Conservation (phyloP, 53 echinoderm and acorn worm genomes). For the Antedon mediterranea region DNA sequence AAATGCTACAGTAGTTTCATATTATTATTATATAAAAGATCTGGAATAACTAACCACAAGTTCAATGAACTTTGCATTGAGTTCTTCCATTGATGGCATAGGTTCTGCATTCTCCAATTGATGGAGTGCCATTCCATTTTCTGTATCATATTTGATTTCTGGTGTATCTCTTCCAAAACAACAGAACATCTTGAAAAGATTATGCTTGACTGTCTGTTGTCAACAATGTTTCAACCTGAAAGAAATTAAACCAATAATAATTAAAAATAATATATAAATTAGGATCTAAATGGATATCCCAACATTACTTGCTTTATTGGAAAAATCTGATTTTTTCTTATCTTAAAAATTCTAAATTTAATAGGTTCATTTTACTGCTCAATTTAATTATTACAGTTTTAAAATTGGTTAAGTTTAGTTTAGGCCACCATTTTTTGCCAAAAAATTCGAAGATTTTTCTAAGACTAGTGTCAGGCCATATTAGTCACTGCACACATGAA, state of each 20-base stretch:
- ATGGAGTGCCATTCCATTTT: conserved; percentile 63
- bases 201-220: background rate
- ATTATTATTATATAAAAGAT: too few relatives aligned
- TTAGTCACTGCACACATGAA: too few relatives aligned
- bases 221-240: background rate
- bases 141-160: conserved; percentile 64
- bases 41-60: conserved; percentile 89
- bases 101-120: conserved; percentile 72
- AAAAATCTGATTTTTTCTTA: background rate
- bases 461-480: too few relatives aligned
- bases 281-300: background rate
- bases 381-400: too few relatives aligned
- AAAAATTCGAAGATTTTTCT: too few relatives aligned
- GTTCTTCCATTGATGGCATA: conserved; percentile 90
- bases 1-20: too few relatives aligned
- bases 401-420: too few relatives aligned
- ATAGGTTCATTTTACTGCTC: too few relatives aligned
- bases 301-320: background rate
- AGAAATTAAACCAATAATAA: background rate
- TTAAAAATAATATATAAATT: background rate
- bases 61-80: conserved; percentile 82
- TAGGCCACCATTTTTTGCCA: too few relatives aligned
- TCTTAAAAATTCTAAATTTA: too few relatives aligned
- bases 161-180: conserved; percentile 93
- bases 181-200: conserved; percentile 27